phyloP scores from a whole-genome alignment of 2,797 vertebrate genomes.

The Gobionotothen gibberifrons region DNA sequence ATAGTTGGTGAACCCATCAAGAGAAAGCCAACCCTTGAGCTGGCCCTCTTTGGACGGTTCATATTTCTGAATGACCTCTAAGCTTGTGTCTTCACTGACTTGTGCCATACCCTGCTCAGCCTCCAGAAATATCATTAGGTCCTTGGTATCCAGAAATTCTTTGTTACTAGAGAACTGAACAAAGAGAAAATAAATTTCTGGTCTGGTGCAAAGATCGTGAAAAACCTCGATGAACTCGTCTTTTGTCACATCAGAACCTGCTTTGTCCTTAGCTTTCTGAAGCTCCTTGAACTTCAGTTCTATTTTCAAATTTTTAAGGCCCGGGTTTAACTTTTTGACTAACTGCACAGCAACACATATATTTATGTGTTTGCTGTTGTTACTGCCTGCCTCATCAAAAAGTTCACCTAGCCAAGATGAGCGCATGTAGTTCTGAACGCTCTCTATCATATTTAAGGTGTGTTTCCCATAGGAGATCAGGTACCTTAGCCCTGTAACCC shows the following conservation, averaged over 20 bases:
- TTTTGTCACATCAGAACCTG: constrained; percentile 87
- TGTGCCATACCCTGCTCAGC: constrained; percentile 98
- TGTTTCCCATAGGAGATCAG: constrained; percentile 98
- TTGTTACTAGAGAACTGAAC: constrained; percentile 99
- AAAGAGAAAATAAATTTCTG: constrained; percentile 98
- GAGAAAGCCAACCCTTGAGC: constrained; percentile 93
- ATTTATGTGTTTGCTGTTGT: constrained; percentile 86
- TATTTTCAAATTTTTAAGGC: constrained; percentile 96
- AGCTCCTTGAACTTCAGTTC: constrained; percentile 98
- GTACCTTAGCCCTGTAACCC: constrained; percentile 97
- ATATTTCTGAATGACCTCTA: constrained; percentile 94
- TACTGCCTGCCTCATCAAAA: constrained; percentile 88
- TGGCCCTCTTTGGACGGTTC: constrained; percentile 95
- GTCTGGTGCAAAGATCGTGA: constrained; percentile 97
- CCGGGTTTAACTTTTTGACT: constrained; percentile 93
- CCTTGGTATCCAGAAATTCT: constrained; percentile 97
- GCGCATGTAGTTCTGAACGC: constrained; percentile 95
- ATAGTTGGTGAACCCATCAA: constrained; percentile 98
- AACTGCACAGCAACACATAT: constrained; percentile 91
- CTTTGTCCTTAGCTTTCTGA: constrained; percentile 94
- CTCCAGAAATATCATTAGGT: constrained; percentile 99
- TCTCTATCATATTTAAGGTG: constrained; percentile 96
- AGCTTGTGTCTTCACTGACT: constrained; percentile 94
- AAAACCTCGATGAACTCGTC: constrained; percentile 98
- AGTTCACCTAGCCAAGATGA: constrained; percentile 95